Conservation (phyloP, 1,140 invertebrate species). For the Halotydeus destructor region DNA sequence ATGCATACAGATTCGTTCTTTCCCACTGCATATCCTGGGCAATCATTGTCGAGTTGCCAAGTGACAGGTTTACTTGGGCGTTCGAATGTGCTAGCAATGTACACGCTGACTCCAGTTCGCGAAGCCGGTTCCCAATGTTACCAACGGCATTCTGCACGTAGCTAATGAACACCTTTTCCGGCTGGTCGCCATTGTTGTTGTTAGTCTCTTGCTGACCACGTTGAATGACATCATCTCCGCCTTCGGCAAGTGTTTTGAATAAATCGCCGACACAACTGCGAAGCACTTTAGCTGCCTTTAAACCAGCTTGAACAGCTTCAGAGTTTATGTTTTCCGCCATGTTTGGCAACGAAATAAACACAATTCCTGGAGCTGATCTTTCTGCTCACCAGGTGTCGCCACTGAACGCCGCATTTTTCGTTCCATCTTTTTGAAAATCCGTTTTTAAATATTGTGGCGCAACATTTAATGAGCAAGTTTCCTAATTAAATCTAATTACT, state of each 20-base stretch:
- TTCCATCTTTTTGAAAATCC: too few species aligned
- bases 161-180: background rate
- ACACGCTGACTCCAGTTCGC: conserved; percentile 18
- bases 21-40: conserved; percentile 69
- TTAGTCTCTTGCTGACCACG: background rate
- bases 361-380: too few species aligned
- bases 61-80: conserved; percentile 39
- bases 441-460: too few species aligned
- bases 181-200: background rate
- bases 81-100: conserved; percentile 39
- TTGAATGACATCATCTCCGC: background rate
- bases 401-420: too few species aligned
- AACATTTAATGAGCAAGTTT: too few species aligned
- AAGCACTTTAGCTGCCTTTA: too few species aligned
- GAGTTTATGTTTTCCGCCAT: too few species aligned
- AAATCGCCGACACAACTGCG: background rate
- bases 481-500: too few species aligned
- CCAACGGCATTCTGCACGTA: background rate
- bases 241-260: background rate
- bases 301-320: too few species aligned
- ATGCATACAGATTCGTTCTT: conserved; percentile 58
- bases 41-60: conserved; percentile 57
- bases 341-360: too few species aligned
- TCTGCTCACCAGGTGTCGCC: too few species aligned
- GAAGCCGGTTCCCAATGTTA: background rate